A percentile compares a stretch with the other conserved stretches of the same genome.
Conservation (phyloP, 2,888 invertebrate genomes). For the Leucozona laternaria region DNA sequence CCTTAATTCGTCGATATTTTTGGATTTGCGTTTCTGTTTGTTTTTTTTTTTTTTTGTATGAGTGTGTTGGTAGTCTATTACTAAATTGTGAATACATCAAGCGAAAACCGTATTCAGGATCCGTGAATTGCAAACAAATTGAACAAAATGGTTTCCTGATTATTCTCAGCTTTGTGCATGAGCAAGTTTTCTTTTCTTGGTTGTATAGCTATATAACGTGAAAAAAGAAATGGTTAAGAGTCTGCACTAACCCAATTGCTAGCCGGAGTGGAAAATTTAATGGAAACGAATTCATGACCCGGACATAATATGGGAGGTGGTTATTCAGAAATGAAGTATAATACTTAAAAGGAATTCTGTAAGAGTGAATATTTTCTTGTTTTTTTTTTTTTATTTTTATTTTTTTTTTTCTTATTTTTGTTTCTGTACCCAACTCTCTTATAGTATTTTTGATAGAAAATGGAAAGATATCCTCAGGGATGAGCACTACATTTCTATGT, state of each 20-base stretch:
- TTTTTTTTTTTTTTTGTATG: neutral
- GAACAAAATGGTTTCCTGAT: conserved; percentile 71
- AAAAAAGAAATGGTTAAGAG: conserved; percentile 49
- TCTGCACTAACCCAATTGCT: conserved; percentile 72
- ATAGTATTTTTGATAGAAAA: conserved; percentile 20
- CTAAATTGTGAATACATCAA: conserved; percentile 38
- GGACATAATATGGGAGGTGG: conserved; percentile 70
- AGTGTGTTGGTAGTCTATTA: conserved; percentile 19
- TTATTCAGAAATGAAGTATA: conserved; percentile 69
- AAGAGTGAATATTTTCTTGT: conserved; percentile 61
- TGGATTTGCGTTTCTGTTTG: conserved; percentile 1
- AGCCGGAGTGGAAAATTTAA: conserved; percentile 71
- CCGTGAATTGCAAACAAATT: conserved; percentile 70
- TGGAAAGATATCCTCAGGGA: conserved; percentile 10
- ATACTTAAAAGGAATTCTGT: conserved; percentile 63
- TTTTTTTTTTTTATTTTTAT: conserved; percentile 11
- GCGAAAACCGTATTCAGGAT: conserved; percentile 45
- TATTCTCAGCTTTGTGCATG: conserved; percentile 62
- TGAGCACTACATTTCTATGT: conserved; percentile 19
- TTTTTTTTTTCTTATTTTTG: neutral
- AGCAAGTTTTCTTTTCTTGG: conserved; percentile 67
- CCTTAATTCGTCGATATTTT: conserved; percentile 32
- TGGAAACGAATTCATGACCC: conserved; percentile 72
- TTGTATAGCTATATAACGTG: conserved; percentile 35
- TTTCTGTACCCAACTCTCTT: conserved; percentile 6